Evolutionary conservation across 1,140 invertebrate genomes (phyloP).

Genomic region (Papilio glaucus): DNA sequence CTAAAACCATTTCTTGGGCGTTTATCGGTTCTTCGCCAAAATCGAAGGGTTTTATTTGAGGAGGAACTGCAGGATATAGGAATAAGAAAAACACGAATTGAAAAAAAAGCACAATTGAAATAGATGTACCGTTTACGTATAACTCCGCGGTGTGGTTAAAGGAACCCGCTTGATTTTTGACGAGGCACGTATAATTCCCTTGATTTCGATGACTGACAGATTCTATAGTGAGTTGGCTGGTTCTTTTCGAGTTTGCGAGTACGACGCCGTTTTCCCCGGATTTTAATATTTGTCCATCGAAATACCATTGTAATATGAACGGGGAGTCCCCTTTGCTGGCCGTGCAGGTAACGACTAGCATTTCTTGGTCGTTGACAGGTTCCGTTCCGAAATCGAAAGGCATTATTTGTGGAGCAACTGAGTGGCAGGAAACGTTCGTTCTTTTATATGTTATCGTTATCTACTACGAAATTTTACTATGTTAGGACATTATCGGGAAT

Average conservation of each 20-base stretch:
- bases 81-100: slow-evolving; percentile 46
- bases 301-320: slow-evolving; percentile 84
- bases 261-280: slow-evolving; percentile 69
- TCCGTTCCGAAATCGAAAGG: slow-evolving; percentile 86
- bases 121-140: slow-evolving; percentile 85
- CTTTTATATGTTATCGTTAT: background rate
- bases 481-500: slow-evolving; percentile 82
- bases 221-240: slow-evolving; percentile 83
- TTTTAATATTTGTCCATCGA: slow-evolving; percentile 82
- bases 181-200: slow-evolving; percentile 88
- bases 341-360: slow-evolving; percentile 84
- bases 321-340: slow-evolving; percentile 84
- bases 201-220: slow-evolving; percentile 86
- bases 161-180: slow-evolving; percentile 86
- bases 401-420: slow-evolving; percentile 86
- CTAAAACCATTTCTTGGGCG: slow-evolving; percentile 84
- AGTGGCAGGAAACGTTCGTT: slow-evolving; percentile 43
- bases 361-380: slow-evolving; percentile 87
- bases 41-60: slow-evolving; percentile 85
- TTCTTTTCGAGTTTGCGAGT: slow-evolving; percentile 78
- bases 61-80: slow-evolving; percentile 80
- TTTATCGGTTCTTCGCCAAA: slow-evolving; percentile 84
- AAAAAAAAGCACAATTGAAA: slow-evolving; percentile 42
- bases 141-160: slow-evolving; percentile 84
- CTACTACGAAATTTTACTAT: background rate